These are phyloP conservation scores for Eunapius fragilis DNA, from an alignment of 37 sponge, comb jelly and placozoan genomes.

Conservation along the genomic window DNA sequence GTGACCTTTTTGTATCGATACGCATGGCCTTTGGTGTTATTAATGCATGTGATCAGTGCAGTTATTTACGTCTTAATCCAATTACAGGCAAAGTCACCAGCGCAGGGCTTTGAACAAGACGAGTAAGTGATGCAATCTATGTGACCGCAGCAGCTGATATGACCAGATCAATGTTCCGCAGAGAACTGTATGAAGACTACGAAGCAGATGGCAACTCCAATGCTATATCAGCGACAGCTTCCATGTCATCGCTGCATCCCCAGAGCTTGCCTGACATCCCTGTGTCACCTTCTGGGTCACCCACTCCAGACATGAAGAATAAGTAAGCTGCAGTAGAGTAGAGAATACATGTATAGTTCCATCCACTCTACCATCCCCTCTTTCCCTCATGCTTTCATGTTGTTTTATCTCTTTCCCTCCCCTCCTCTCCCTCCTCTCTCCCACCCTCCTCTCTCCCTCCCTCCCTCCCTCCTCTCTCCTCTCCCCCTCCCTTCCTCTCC, in stretches of 20 bases:
- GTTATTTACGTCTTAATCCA: background rate
- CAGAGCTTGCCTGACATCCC: background rate
- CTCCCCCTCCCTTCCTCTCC: background rate
- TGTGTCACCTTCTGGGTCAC: background rate
- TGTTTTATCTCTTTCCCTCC: background rate
- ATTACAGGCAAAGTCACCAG: background rate
- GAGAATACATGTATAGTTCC: too few species aligned
- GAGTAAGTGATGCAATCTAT: background rate
- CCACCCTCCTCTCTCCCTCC: background rate
- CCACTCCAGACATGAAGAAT: background rate
- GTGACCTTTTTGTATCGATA: too few species aligned
- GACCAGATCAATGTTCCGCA: background rate
- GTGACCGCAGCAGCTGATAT: background rate
- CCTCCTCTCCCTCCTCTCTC: background rate
- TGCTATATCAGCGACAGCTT: background rate
- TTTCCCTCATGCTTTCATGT: too few species aligned
- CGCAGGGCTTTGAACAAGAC: background rate
- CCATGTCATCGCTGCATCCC: background rate
- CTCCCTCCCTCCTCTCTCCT: background rate
- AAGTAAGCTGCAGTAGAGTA: background rate
- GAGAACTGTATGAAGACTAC: background rate
- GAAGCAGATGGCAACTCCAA: background rate
- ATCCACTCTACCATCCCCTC: too few species aligned
- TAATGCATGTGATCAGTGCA: too few species aligned
- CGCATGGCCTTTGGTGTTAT: too few species aligned